Base-by-base conservation (phyloP, 2,888 invertebrate genomes). In the Boloria euphrosyne region DNA sequence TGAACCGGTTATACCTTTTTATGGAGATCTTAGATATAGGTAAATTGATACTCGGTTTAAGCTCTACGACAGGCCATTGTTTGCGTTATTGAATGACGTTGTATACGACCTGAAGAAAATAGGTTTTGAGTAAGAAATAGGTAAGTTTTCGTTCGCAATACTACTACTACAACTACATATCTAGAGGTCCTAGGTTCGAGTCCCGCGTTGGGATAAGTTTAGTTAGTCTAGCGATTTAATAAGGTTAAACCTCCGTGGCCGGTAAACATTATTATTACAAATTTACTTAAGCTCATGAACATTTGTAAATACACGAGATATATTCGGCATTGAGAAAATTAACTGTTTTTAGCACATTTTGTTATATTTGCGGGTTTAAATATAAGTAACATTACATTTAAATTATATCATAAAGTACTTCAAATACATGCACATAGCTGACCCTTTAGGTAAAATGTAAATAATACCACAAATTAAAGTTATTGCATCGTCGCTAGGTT, bases 31-130 rank as follows among this genome's bases (percentile, higher is more conserved):
- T 57, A 68, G 62, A 65, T 71, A 68, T 59, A 62, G 46, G 69
- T 71, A 71, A 69, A 72, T 68, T 72, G 68, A 71, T 70, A 70
- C 68, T 61, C 61, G 52, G 65, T 31, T 61, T 60, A 47, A 27
- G 17, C 47, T 59, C 22, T 59, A 49, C 18, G 55, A 57, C 22
- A 49, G 58, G 49, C 49, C 16, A 59, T 59, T 59, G 31, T 59
- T 59, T 47, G 31, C 13, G 5, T 17, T 49, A 47, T 49, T 47
- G 49, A 18, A 44, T 55, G 55, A 10, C 44, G 44, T 16, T 52
- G 6, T 22, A 22, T 50, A 50, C 16, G 17, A 38, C 10, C 10
- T 38, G 31, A 10, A 10, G 2, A 38, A 10, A 10, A 38, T 38
- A 38, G 31, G 31, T 38, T 38, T 38, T 10, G 10, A 38, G 31